Percentiles rank a stretch among this genome's conserved stretches.
Evolutionary conservation across 2,888 invertebrate species (phyloP).

Genomic region (Hylaea fasciaria): DNA sequence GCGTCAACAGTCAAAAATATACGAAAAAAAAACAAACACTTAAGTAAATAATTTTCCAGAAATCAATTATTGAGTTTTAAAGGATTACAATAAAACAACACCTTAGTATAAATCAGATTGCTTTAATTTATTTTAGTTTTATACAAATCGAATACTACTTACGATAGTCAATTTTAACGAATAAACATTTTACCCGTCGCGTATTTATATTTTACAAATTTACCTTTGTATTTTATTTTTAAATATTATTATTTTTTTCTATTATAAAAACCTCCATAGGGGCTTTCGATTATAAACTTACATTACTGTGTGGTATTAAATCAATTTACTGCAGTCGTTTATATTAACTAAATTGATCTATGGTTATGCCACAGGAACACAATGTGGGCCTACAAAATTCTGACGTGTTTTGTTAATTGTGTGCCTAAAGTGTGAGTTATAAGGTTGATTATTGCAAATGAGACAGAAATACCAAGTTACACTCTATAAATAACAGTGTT

Average conservation of each 20-base stretch:
- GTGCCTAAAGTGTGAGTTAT: slow-evolving; percentile 4
- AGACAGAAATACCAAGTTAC: neutral
- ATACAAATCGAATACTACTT: slow-evolving; percentile 86
- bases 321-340: slow-evolving; percentile 75
- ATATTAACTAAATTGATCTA: slow-evolving; percentile 64
- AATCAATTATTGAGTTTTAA: no score
- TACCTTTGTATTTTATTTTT: slow-evolving; percentile 78
- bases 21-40: no score
- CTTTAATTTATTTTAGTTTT: slow-evolving; percentile 85
- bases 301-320: slow-evolving; percentile 73
- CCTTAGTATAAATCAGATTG: slow-evolving; percentile 83
- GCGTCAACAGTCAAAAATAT: no score
- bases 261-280: slow-evolving; percentile 84
- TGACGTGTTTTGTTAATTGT: slow-evolving; percentile 10
- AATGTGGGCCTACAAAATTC: slow-evolving; percentile 57
- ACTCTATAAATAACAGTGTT: neutral
- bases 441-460: slow-evolving; percentile 20
- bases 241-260: slow-evolving; percentile 60
- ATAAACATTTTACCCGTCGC: slow-evolving; percentile 81
- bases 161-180: slow-evolving; percentile 83
- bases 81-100: slow-evolving; percentile 66
- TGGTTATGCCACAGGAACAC: slow-evolving; percentile 78
- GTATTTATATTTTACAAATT: slow-evolving; percentile 80
- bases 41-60: no score
- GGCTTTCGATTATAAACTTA: slow-evolving; percentile 82